phyloP scores from a whole-genome alignment of 2,797 vertebrate genomes.

The Cuculus canorus region DNA sequence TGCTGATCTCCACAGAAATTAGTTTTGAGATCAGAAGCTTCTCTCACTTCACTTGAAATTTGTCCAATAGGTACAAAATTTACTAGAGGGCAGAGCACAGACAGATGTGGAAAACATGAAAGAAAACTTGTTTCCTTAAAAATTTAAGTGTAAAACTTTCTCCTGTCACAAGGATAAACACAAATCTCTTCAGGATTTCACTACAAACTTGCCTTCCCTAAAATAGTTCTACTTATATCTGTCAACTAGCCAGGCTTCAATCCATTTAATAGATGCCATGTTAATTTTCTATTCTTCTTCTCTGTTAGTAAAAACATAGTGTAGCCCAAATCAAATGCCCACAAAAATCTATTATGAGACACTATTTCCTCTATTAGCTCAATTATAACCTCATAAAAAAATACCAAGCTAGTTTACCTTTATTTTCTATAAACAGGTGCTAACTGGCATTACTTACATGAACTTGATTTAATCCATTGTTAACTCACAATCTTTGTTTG shows the following conservation, averaged over 20 bases:
- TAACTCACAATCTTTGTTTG: background rate
- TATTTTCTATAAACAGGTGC: background rate
- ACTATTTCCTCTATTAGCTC: constrained; percentile 11
- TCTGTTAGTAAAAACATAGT: background rate
- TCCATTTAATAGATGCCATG: background rate
- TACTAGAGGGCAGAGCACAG: background rate
- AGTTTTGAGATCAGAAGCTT: background rate
- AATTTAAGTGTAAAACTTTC: background rate
- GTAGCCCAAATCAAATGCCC: background rate
- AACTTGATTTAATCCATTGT: background rate
- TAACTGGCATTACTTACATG: background rate
- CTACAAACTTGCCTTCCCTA: background rate
- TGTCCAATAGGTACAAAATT: background rate
- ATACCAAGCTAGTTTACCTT: background rate
- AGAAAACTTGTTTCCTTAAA: background rate
- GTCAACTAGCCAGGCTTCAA: background rate
- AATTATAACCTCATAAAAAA: constrained; percentile 14
- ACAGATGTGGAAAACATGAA: background rate
- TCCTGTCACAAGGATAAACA: background rate
- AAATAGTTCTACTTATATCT: background rate
- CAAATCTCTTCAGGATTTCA: background rate
- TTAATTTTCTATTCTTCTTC: constrained; percentile 24
- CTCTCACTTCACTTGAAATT: background rate
- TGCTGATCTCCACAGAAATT: background rate
- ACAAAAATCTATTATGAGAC: background rate